phyloP scores from a whole-genome alignment of 2,888 invertebrate species.

The Ametastegia equiseti region DNA sequence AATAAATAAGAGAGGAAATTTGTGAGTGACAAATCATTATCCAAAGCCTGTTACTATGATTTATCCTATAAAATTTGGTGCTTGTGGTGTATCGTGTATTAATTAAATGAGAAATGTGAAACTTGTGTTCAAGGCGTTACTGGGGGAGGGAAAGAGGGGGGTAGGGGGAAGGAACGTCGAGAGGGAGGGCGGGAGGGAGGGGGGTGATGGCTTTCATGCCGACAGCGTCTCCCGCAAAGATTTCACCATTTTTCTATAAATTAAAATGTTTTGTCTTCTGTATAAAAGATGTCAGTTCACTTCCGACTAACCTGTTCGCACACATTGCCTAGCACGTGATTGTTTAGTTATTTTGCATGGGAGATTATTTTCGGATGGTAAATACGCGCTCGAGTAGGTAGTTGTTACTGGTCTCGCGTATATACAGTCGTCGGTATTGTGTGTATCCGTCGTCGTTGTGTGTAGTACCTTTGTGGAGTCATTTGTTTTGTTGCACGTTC shows the following conservation, averaged over 20 bases:
- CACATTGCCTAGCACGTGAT: conserved; percentile 67
- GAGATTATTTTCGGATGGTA: background rate
- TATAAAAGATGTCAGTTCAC: conserved; percentile 49
- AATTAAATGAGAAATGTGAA: conserved; percentile 64
- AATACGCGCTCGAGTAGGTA: background rate
- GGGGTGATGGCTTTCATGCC: conserved; percentile 71
- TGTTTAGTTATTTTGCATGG: conserved; percentile 59
- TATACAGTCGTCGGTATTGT: background rate
- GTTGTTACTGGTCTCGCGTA: no score
- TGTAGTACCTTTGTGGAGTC: conserved; percentile 55
- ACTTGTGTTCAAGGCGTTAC: conserved; percentile 68
- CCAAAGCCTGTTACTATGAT: conserved; percentile 15
- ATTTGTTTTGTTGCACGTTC: conserved; percentile 64
- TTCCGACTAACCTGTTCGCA: conserved; percentile 68
- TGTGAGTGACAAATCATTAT: conserved; percentile 62
- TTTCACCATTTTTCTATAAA: conserved; percentile 61
- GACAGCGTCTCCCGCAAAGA: conserved; percentile 69
- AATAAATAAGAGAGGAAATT: background rate
- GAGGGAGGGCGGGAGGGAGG: conserved; percentile 49
- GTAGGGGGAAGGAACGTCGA: no score
- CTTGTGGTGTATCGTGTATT: conserved; percentile 49
- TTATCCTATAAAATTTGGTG: conserved; percentile 26
- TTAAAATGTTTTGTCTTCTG: conserved; percentile 16
- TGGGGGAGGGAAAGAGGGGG: conserved; percentile 53
- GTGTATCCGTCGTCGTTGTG: background rate